Evolutionary conservation across 2,888 invertebrate species (phyloP), one percentile per base, ranked within the genome.

Genomic region (Tipula confusa): DNA sequence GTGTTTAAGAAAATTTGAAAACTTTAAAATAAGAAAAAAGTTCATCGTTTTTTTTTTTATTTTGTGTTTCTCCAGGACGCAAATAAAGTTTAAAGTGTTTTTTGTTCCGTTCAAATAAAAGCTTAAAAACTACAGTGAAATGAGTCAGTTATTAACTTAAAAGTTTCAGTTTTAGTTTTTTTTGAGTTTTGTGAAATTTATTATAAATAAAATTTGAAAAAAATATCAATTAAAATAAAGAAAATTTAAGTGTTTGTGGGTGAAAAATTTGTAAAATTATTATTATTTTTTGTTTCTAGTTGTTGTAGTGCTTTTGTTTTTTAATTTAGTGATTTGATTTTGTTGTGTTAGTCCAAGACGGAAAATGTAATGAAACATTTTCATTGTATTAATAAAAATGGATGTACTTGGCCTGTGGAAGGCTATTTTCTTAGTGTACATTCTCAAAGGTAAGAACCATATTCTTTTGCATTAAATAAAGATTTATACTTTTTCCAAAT

Each of bases 331-430:
- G 64, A 18, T 48, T 6, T 48, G 48, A 18, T 15, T 48, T 1
- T 13, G 2, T 38, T 13, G 38, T 38, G 38, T 4, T 64, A 7
- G 64, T 64, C 24, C 2, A 24, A 64, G 64, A 64, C 24, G 64
- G 15, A 80, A 80, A 29, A 80, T 80, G 80, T 80, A 80, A 80
- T 80, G 80, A 80, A 80, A 80, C 31, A 80, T 80, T 80, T 80
- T 29, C 29, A 15, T 29, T 15, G n/a, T 31, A 80, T 36, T 82
- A 7, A 82, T 82, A 7, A 82, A 82, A 36, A 82, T 82, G 82
- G 82, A 82, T 82, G 82, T 82, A 36, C 38, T 38, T 24, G 6
- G 82, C 36, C 82, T 82, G 28, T 38, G 33, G 36, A 82, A 82
- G 36, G 82, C 82, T 5, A 24, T 82, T 36, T 82, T 82, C 33